Conservation (phyloP, 2,113 vertebrate genomes). For the Burhinus bistriatus region DNA sequence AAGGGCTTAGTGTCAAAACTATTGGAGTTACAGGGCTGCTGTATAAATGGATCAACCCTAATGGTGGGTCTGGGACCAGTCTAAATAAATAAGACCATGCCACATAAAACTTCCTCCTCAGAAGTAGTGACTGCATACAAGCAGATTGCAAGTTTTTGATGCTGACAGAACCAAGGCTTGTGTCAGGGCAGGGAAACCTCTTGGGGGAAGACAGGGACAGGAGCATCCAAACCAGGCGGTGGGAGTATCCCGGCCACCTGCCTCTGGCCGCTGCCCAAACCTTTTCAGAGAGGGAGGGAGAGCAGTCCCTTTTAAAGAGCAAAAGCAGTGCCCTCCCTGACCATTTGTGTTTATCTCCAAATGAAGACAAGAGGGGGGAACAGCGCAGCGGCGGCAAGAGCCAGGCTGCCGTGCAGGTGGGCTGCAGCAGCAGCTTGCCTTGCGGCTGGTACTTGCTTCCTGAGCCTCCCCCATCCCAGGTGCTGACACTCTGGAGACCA, state of each 20-base stretch:
- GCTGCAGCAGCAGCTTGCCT: background rate
- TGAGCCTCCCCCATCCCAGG: background rate
- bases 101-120: background rate
- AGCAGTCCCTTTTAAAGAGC: background rate
- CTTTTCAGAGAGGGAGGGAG: background rate
- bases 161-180: rapidly evolving
- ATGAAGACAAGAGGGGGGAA: background rate
- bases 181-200: background rate
- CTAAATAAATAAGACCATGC: background rate
- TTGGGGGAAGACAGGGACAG: background rate
- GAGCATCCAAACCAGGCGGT: background rate
- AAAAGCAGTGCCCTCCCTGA: background rate
- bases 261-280: background rate
- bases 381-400: rapidly evolving
- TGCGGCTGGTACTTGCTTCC: background rate
- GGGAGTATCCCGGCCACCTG: background rate
- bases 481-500: background rate
- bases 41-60: background rate
- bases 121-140: background rate
- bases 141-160: background rate
- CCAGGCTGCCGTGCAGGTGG: background rate
- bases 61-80: background rate
- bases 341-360: background rate
- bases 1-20: slow-evolving; percentile 40
- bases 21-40: background rate